Evolutionary conservation across 2,113 vertebrate species (phyloP), one percentile per base, ranked within the genome.

Genomic region (Saiga tatarica): DNA sequence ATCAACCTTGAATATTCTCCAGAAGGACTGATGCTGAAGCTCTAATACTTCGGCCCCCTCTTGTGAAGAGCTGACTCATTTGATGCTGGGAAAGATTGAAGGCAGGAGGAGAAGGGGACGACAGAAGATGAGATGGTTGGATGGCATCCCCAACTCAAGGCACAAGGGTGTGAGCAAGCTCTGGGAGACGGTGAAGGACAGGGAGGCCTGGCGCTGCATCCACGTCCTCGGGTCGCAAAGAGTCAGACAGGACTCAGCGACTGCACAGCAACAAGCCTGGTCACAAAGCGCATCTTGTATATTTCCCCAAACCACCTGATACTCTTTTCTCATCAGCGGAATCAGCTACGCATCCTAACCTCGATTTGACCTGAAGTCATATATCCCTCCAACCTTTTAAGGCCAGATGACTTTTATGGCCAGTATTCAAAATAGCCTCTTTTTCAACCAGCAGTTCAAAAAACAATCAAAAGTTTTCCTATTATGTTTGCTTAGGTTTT

Each of bases 401-500:
- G 39, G 67, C 36, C 67, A 59, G 55, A 17, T 85, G 28, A 86
- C 21, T 50, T 60, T 89, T 59, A 84, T 0, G 86, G 33, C 52
- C 50, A 94, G 16, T 71, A 90, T 78, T 76, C 17, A 50, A 60
- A 78, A 82, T 6, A 28, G 11, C 53, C 25, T 89, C 47, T 78
- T 89, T 84, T 94, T 84, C 87, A 89, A 82, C 8, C 64, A 81
- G 81, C 14, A 71, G 71, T 74, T 89, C 39, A 36, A 28, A 39
- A 93, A 91, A 33, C 11, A 57, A 50, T 55, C 33, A n/a, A 25
- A 1, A 33, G 19, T 89, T 85, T 47, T 79, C 89, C 45, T 57
- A 60, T 47, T 2, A 87, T 25, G 19, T 52, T 86, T 83, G 53
- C 87, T 90, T 36, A 71, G 47, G 30, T 26, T 42, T 26, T 42